Conservation (phyloP, 2,797 vertebrate species). For the Alectoris magna region DNA sequence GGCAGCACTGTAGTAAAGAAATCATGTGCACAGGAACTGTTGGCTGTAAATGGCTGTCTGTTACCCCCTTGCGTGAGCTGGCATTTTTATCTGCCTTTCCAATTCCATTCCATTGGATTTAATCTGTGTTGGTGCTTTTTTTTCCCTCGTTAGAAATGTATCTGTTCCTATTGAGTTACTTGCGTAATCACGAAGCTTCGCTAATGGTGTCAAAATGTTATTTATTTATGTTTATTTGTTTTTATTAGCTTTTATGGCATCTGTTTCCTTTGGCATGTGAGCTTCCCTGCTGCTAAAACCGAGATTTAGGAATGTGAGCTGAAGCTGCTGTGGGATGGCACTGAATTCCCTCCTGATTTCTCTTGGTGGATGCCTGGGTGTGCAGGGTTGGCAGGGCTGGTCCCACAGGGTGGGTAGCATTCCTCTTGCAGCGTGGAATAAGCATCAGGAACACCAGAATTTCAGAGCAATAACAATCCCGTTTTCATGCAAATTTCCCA, state of each 20-base stretch:
- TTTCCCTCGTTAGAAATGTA: constrained; percentile 20
- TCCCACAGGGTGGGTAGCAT: neutral
- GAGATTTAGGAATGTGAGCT: constrained; percentile 64
- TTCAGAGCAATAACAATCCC: constrained; percentile 67
- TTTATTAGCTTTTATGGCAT: constrained; percentile 70
- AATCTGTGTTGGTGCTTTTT: constrained; percentile 2
- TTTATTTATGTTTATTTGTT: constrained; percentile 75
- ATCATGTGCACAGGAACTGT: rapidly evolving
- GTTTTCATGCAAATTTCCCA: constrained; percentile 71
- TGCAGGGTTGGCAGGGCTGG: neutral
- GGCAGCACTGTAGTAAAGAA: neutral
- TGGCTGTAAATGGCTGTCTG: neutral
- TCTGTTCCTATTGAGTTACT: constrained; percentile 54
- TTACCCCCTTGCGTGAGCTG: neutral
- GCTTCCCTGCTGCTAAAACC: constrained; percentile 67
- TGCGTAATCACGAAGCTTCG: constrained; percentile 69
- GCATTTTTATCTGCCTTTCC: neutral
- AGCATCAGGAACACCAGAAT: constrained; percentile 56
- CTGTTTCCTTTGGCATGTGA: constrained; percentile 70
- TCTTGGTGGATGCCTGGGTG: neutral
- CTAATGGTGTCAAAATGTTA: constrained; percentile 79
- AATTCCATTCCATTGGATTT: neutral
- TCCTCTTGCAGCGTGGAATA: constrained; percentile 44
- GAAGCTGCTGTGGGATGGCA: constrained; percentile 8
- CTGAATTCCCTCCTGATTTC: neutral